These are phyloP conservation scores for Armadillidium nasatum DNA, from an alignment of 1,140 invertebrate genomes.

Conservation along the genomic window DNA sequence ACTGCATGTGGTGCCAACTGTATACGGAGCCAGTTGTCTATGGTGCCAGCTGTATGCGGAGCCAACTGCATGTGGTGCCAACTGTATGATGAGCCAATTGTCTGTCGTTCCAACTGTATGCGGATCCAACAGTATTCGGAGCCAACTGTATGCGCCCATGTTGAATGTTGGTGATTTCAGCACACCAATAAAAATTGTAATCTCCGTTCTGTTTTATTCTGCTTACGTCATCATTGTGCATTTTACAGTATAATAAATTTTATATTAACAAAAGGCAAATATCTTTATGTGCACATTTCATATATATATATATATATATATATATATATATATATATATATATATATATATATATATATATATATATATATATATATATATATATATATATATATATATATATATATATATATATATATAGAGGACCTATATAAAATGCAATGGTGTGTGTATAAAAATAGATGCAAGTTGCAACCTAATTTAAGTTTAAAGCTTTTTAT, in stretches of 20 bases:
- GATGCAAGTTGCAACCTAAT: no score
- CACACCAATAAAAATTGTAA: neutral
- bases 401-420: constrained; percentile 5
- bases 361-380: constrained; percentile 20
- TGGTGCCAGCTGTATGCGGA: no score
- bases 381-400: neutral
- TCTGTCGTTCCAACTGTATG: neutral
- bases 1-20: neutral
- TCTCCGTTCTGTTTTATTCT: neutral
- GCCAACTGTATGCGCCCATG: neutral
- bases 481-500: no score
- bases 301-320: neutral
- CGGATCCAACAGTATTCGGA: neutral
- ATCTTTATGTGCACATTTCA: no score
- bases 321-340: constrained; percentile 14
- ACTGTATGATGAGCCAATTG: neutral
- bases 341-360: constrained; percentile 18
- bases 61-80: neutral
- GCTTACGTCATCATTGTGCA: no score
- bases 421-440: no score
- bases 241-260: no score
- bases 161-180: neutral
- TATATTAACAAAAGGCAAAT: no score
- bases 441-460: no score
- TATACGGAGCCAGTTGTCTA: neutral